Base-by-base conservation (phyloP, 2,888 invertebrate species). In the Digitonthophagus gazella region DNA sequence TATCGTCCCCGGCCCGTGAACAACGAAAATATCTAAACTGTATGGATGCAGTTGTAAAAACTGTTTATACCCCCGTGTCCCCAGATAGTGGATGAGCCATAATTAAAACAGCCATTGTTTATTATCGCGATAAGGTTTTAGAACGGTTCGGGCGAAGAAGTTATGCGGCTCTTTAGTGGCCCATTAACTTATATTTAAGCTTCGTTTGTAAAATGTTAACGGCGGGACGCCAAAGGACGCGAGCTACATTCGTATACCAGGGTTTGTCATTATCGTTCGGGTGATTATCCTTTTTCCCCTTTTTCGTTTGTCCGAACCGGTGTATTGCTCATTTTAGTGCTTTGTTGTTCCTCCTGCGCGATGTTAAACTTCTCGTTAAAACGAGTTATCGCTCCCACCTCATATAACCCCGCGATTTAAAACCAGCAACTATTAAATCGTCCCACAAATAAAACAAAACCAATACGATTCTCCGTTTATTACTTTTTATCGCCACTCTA, bases 31-130 rank as follows among this genome's bases (percentile, higher is more conserved):
- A 71, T 68, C 72, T 73, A 75, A 74, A 74, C 73, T 72, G 71
- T 75, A 74, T 73, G 72, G 74, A 69, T 72, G 74, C 73, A 73
- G 73, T 73, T 70, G 70, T 70, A 74, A 74, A 71, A 72, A 74
- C 71, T 70, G 73, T 76, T 75, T 75, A 75, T 75, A 75, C 72
- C 72, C 73, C 75, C 71, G 72, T 71, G 74, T 75, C 69, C 70
- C 69, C 65, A 70, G 74, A 74, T 72, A 71, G 75, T 15, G 61
- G 61, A 61, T 19, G 70, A 72, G 74, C 76, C 77, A 76, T 67
- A 77, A 78, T 78, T 78, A 78, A 78, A 77, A 76, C 76, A 73
- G 76, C 73, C 74, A 75, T 77, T 76, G 74, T 77, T 78, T 77
- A 78, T 77, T 75, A 77, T 76, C 75, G 75, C 75, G 77, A 78